phyloP scores from a whole-genome alignment of 2,797 vertebrate species.

The Pelodytes ibericus region DNA sequence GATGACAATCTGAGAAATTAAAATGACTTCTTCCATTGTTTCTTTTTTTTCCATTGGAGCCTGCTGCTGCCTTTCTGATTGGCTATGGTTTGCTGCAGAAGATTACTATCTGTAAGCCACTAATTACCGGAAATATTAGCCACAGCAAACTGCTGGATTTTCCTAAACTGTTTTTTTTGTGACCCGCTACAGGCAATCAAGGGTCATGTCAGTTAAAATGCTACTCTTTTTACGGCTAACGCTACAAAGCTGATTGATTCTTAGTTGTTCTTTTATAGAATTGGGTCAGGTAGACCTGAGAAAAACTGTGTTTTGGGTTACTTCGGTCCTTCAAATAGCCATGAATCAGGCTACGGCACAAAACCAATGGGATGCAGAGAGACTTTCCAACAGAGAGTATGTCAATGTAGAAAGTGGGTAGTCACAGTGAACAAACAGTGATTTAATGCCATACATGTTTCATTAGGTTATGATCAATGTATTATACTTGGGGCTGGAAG shows the following conservation, averaged over 20 bases:
- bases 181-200: conserved; percentile 48
- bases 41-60: conserved; percentile 14
- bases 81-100: conserved; percentile 48
- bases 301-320: no score
- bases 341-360: no score
- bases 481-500: no score
- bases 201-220: conserved; percentile 52
- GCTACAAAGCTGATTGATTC: conserved; percentile 24
- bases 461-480: no score
- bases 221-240: conserved; percentile 25
- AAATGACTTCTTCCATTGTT: conserved; percentile 32
- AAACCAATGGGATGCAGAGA: no score
- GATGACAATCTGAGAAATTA: conserved; percentile 35
- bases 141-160: conserved; percentile 44
- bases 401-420: no score
- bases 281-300: no score
- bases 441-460: no score
- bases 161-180: conserved; percentile 33
- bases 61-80: conserved; percentile 31
- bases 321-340: no score
- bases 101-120: conserved; percentile 51
- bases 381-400: no score
- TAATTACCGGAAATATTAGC: conserved; percentile 55
- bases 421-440: no score
- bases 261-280: no score